Base-by-base conservation (phyloP, 2,113 vertebrate genomes). In the Cariama cristata region DNA sequence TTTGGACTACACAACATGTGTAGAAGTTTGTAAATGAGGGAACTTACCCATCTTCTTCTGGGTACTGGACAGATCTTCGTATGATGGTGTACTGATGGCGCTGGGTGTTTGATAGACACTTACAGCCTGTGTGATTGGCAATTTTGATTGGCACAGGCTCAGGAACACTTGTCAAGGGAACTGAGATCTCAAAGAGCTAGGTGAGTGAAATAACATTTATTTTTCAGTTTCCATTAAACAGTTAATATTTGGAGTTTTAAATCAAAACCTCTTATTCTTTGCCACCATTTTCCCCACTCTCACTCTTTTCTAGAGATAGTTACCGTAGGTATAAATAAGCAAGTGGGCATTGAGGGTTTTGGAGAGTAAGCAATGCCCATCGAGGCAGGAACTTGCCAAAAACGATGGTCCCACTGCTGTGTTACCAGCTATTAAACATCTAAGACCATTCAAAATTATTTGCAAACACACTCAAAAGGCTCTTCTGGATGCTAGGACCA, bases 51-150 rank as follows among this genome's bases (percentile, higher is more conserved):
- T 98, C 97, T 82, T 98, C 98, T 79, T 98, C 98, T 3, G 97
- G 92, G 49, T 96, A 96, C 74, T 97, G 97, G 77, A 98, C 87
- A 79, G 98, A 99, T 93, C 98, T 98, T 92, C 98, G 93, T 96
- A 99, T 99, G 77, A 98, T 98, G 84, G 98, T 88, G 19, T 98
- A 98, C 33, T 97, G 95, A 15, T 95, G 98, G 14, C 55, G 98
- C 50, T 98, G 97, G 33, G 90, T 95, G 1, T 96, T 98, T 81
- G 99, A 98, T 93, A 98, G 97, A 88, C 99, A 99, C 94, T 98
- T 99, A 90, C 99, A 99, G 92, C 98, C 98, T 2, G 99, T 99
- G 73, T 99, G 99, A 95, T 99, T 99, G 73, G 99, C 99, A 86
- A 99, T 98, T 97, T 99, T 99, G 88, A 99, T 97, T 44, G 99